Conservation (phyloP, 2,888 invertebrate genomes). For the Synergus umbraculus region DNA sequence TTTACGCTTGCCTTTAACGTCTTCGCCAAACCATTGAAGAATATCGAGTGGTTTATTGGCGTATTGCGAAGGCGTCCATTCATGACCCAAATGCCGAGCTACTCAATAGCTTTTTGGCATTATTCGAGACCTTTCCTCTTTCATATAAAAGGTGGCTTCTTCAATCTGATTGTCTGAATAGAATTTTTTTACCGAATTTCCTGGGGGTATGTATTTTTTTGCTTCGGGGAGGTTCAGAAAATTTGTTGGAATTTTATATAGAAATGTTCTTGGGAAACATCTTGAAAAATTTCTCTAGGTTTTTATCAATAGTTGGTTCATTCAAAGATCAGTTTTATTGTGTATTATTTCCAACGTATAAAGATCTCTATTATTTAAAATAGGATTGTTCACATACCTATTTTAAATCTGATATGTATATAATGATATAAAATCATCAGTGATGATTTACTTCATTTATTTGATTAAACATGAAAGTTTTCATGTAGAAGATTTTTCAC, state of each 20-base stretch:
- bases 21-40: conserved; percentile 56
- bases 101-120: conserved; percentile 62
- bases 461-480: too few relatives aligned
- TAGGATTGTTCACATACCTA: neutral
- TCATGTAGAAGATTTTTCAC: neutral
- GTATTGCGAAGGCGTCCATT: conserved; percentile 59
- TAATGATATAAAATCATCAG: too few relatives aligned
- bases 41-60: conserved; percentile 70
- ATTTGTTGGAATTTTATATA: conserved; percentile 24
- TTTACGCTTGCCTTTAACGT: conserved; percentile 51
- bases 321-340: neutral
- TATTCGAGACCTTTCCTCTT: conserved; percentile 54
- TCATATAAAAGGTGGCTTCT: conserved; percentile 47
- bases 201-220: conserved; percentile 44
- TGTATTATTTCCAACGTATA: neutral
- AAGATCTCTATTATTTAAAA: neutral
- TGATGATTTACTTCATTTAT: too few relatives aligned
- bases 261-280: neutral
- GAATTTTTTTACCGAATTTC: conserved; percentile 37
- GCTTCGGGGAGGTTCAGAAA: conserved; percentile 8
- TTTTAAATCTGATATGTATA: too few relatives aligned
- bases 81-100: conserved; percentile 48
- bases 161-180: conserved; percentile 56
- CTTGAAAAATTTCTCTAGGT: neutral
- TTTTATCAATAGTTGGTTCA: conserved; percentile 1